These are phyloP conservation scores for Aplochiton taeniatus DNA, from an alignment of 2,797 vertebrate species.

Conservation along the genomic window DNA sequence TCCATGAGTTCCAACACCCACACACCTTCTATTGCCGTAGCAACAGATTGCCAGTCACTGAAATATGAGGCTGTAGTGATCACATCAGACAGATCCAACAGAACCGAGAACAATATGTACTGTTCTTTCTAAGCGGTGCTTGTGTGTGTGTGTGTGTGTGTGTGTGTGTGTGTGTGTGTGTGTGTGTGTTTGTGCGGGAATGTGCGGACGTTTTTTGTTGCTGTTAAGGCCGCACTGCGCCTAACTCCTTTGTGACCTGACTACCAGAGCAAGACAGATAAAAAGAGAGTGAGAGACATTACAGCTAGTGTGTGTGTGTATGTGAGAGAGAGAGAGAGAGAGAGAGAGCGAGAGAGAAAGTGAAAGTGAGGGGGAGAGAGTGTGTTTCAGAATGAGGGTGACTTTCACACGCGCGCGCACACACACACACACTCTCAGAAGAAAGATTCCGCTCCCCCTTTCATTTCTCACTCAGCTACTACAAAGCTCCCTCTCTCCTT, in stretches of 20 bases:
- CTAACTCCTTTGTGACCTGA: constrained; percentile 26
- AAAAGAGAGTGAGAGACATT: not conserved
- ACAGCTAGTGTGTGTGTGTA: too few species aligned
- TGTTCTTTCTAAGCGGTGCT: not conserved
- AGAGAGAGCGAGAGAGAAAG: not conserved
- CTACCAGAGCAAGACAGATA: not conserved
- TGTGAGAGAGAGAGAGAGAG: not conserved
- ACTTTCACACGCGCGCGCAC: not conserved
- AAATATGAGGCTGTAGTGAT: too few species aligned
- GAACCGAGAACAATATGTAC: too few species aligned
- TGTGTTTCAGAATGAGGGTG: too few species aligned
- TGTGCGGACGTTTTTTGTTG: constrained; percentile 12
- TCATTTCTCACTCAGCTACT: not conserved
- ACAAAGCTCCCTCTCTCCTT: not conserved
- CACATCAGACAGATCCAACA: too few species aligned
- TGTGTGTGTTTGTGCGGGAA: constrained; percentile 7
- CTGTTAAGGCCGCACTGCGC: too few species aligned
- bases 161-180: constrained; percentile 10
- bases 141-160: constrained; percentile 1
- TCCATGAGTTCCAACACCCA: constrained; percentile 31
- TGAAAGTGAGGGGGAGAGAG: not conserved
- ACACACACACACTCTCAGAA: not conserved
- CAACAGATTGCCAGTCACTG: constrained; percentile 3
- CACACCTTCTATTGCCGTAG: constrained; percentile 24
- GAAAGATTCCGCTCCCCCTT: not conserved